Evolutionary conservation across 23 tunicate genomes (phyloP).

Genomic region (Botrylloides violaceus): DNA sequence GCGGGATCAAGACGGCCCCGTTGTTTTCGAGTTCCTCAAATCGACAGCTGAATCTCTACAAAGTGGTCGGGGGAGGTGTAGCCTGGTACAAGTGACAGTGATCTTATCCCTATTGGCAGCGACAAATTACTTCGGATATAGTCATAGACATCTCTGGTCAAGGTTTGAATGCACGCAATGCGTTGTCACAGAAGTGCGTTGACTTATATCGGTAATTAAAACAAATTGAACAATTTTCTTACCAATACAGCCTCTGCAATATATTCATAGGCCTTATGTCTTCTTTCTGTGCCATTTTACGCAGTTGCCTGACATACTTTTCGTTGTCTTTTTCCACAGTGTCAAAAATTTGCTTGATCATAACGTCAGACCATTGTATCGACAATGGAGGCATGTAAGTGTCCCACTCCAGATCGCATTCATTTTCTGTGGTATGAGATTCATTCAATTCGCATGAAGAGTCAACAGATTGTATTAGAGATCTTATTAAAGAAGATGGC

Average conservation of each 20-base stretch:
- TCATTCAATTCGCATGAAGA: not conserved
- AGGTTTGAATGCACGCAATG: no score
- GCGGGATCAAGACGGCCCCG: no score
- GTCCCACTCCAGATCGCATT: conserved; percentile 33
- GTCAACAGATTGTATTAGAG: not conserved
- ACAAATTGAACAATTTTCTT: no score
- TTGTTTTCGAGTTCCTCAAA: no score
- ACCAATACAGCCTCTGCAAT: conserved; percentile 44
- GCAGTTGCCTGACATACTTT: conserved; percentile 27
- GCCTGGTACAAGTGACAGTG: no score
- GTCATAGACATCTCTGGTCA: no score
- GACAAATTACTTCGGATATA: no score
- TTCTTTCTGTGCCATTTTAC: conserved; percentile 19
- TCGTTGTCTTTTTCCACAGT: conserved; percentile 41
- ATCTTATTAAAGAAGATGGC: not conserved
- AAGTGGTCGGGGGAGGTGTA: no score
- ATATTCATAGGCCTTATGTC: conserved; percentile 48
- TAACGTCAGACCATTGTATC: conserved; percentile 44
- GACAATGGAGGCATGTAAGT: conserved; percentile 41
- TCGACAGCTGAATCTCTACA: no score
- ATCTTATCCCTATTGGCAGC: no score
- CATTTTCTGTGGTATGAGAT: not conserved
- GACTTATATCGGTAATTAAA: no score
- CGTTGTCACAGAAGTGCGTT: no score
- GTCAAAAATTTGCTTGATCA: conserved; percentile 45